A percentile compares a stretch with the other conserved stretches of the same genome.
phyloP scores from a whole-genome alignment of 2,113 vertebrate genomes.

The Rhinichthys klamathensis region DNA sequence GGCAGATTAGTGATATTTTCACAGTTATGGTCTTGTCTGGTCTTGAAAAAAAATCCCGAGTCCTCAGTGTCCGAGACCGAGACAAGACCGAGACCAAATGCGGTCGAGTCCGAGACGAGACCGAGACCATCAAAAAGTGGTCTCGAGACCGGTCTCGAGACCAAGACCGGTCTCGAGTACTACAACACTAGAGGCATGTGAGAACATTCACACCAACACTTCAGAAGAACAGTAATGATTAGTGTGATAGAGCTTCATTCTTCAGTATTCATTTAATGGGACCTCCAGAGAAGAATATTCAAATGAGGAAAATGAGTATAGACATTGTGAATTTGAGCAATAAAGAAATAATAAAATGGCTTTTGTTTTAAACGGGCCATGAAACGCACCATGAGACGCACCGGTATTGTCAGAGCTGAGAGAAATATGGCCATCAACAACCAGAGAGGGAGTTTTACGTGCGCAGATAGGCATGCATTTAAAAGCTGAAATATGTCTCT shows the following conservation, averaged over 20 bases:
- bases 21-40: no score
- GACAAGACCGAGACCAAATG: no score
- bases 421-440: conserved; percentile 61
- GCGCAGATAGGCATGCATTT: conserved; percentile 56
- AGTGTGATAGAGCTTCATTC: conserved; percentile 12
- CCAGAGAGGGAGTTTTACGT: conserved; percentile 58
- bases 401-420: conserved; percentile 49
- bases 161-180: no score
- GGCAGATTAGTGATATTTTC: no score
- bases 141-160: no score
- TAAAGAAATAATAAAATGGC: conserved; percentile 59
- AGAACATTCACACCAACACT: conserved; percentile 31
- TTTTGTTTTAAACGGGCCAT: conserved; percentile 56
- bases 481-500: conserved; percentile 13
- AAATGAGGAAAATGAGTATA: conserved; percentile 51
- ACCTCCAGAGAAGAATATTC: conserved; percentile 21
- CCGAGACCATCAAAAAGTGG: no score
- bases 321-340: conserved; percentile 49
- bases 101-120: no score
- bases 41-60: no score
- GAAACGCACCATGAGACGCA: conserved; percentile 39
- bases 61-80: no score
- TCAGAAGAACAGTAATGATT: conserved; percentile 29
- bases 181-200: no score
- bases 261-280: conserved; percentile 43